These are phyloP conservation scores for Pangasius mekongensis DNA, from an alignment of 2,797 vertebrate genomes.

Conservation along the genomic window DNA sequence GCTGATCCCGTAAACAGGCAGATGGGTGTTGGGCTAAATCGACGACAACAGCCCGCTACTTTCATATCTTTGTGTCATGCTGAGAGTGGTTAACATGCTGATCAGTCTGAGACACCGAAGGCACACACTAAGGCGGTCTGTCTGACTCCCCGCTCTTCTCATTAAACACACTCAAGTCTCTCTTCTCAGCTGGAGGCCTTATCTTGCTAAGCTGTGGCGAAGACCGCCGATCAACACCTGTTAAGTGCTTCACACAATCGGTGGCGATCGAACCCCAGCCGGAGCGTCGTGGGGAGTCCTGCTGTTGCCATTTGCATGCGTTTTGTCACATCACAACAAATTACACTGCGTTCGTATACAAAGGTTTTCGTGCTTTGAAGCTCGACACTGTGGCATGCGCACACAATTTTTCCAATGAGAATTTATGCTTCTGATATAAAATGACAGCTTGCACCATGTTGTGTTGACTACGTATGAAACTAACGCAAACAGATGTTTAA, in stretches of 20 bases:
- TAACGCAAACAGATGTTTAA: constrained; percentile 73
- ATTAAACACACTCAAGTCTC: constrained; percentile 84
- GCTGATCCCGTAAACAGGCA: constrained; percentile 69
- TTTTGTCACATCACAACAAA: constrained; percentile 50
- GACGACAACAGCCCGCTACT: constrained; percentile 80
- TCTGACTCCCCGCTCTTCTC: constrained; percentile 80
- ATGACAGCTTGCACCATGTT: constrained; percentile 67
- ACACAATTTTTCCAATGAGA: constrained; percentile 24
- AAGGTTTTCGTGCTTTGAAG: background rate
- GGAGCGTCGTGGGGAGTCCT: constrained; percentile 42
- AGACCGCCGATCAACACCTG: constrained; percentile 66
- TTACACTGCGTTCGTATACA: constrained; percentile 25
- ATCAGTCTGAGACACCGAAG: constrained; percentile 78
- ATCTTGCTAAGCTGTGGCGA: constrained; percentile 65
- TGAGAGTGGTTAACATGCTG: constrained; percentile 89
- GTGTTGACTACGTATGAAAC: constrained; percentile 68
- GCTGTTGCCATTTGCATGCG: constrained; percentile 28
- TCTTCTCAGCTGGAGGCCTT: constrained; percentile 74
- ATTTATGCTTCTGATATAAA: constrained; percentile 68
- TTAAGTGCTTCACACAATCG: constrained; percentile 62
- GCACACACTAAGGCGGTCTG: constrained; percentile 75
- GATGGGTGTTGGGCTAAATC: constrained; percentile 76
- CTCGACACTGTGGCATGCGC: constrained; percentile 17
- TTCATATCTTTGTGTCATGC: constrained; percentile 83
- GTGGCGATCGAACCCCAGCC: constrained; percentile 43